Percentiles rank a stretch among this genome's conserved stretches.
Conservation (phyloP, 2,888 invertebrate species). For the Calliopum simillimum region DNA sequence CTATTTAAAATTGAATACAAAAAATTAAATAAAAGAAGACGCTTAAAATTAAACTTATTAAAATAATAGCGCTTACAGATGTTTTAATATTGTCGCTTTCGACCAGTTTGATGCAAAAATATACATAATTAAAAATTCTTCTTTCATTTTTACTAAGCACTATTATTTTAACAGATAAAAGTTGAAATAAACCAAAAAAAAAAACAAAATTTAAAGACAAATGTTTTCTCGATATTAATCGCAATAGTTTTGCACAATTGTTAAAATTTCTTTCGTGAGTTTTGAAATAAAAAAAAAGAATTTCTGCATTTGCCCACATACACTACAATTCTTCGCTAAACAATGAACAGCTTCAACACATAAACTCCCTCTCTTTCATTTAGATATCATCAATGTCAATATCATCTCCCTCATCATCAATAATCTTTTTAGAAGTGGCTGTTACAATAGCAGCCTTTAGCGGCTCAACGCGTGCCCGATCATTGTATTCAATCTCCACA, state of each 20-base stretch:
- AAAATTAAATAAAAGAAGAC: no score
- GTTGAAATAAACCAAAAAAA: no score
- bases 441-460: constrained; percentile 73
- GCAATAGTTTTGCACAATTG: not conserved
- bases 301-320: not conserved
- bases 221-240: not conserved
- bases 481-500: constrained; percentile 87
- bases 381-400: constrained; percentile 95
- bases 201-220: constrained; percentile 10
- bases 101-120: no score
- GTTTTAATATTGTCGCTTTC: no score
- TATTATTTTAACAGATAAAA: no score
- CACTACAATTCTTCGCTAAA: constrained; percentile 16
- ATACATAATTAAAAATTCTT: no score
- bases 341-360: constrained; percentile 13
- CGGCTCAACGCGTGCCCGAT: constrained; percentile 83
- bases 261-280: not conserved
- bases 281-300: not conserved
- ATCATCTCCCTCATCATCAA: constrained; percentile 81
- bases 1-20: no score
- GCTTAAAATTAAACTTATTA: no score
- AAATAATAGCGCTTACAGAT: no score
- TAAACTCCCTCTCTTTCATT: constrained; percentile 49
- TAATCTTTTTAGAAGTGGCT: constrained; percentile 66
- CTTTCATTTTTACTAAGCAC: no score